Evolutionary conservation across 2,113 vertebrate species (phyloP).

Genomic region (Caracal caracal): DNA sequence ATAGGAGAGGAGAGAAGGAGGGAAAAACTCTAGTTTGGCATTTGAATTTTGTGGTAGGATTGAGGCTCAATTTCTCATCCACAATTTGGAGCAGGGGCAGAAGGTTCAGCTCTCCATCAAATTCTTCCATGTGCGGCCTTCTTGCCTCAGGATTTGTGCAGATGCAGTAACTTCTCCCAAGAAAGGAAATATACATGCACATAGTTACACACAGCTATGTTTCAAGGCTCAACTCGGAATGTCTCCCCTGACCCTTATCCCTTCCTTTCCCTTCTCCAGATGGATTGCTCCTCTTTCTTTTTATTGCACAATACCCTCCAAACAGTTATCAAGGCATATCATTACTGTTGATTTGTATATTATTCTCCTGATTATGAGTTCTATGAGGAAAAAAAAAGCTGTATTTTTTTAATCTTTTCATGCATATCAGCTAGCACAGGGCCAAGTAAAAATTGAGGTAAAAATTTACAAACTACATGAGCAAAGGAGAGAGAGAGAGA

Average conservation of each 20-base stretch:
- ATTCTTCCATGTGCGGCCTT: background rate
- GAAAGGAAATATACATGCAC: background rate
- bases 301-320: background rate
- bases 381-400: background rate
- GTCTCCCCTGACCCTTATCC: background rate
- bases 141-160: background rate
- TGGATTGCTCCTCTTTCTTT: background rate
- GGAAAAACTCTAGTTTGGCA: background rate
- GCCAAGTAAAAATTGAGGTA: background rate
- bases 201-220: background rate
- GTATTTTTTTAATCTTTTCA: background rate
- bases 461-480: background rate
- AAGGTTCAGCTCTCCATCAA: background rate
- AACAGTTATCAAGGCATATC: background rate
- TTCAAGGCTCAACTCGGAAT: background rate
- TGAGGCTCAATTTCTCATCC: background rate
- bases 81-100: background rate
- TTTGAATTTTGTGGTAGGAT: background rate
- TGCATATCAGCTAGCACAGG: background rate
- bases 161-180: background rate
- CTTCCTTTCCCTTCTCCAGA: background rate
- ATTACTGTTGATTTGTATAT: background rate
- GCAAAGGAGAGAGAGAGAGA: background rate
- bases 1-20: background rate
- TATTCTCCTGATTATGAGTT: background rate